phyloP scores from a whole-genome alignment of 2,113 vertebrate genomes.

The Onychostoma macrolepis region DNA sequence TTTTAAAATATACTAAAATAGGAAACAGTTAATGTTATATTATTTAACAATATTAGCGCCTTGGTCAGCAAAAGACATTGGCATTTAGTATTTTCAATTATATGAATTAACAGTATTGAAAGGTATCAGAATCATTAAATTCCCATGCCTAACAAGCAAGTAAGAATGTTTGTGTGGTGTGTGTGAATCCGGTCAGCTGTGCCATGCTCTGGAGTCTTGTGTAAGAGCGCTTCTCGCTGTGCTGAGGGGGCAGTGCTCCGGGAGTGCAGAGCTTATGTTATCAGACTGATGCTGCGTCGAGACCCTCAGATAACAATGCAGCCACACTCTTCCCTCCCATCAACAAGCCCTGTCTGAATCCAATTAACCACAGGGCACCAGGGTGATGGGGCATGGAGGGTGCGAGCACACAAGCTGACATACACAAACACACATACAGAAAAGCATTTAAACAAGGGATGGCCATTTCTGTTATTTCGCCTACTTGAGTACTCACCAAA shows the following conservation, averaged over 20 bases:
- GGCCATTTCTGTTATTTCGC: not conserved
- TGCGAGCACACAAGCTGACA: slow-evolving; percentile 7
- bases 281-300: slow-evolving; percentile 65
- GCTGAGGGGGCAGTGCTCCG: slow-evolving; percentile 38
- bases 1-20: not conserved
- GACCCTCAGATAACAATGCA: slow-evolving; percentile 78
- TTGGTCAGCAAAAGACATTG: too few relatives aligned
- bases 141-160: not conserved
- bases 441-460: slow-evolving; percentile 73
- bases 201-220: slow-evolving; percentile 60
- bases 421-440: slow-evolving; percentile 79
- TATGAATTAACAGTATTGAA: not conserved
- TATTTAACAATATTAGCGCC: not conserved
- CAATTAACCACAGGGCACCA: slow-evolving; percentile 77
- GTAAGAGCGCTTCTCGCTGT: slow-evolving; percentile 52
- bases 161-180: slow-evolving; percentile 26
- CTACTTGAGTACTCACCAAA: not conserved
- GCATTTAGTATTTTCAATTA: not conserved
- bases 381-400: slow-evolving; percentile 67
- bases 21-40: not conserved
- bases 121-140: not conserved
- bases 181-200: slow-evolving; percentile 35
- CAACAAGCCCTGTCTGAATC: slow-evolving; percentile 70
- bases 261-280: slow-evolving; percentile 64
- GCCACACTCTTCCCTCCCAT: slow-evolving; percentile 70